These are phyloP conservation scores for Glyphotaelius pellucidus DNA, from an alignment of 2,888 invertebrate genomes.

Conservation along the genomic window DNA sequence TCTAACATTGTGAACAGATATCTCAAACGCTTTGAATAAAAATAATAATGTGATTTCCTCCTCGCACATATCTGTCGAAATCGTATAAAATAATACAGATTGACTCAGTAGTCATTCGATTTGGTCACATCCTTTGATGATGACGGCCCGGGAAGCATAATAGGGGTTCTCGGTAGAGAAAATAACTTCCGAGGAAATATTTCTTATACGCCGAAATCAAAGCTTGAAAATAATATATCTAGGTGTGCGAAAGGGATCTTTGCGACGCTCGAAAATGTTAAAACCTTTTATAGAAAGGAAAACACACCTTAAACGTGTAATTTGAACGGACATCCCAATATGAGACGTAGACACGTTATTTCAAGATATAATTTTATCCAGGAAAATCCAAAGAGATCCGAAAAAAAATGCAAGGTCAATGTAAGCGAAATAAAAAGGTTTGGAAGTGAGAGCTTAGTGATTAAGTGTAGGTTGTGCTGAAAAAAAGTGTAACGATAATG, in stretches of 20 bases:
- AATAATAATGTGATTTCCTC: background rate
- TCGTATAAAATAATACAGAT: slow-evolving; percentile 17
- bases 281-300: background rate
- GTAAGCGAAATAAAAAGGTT: background rate
- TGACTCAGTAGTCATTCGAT: slow-evolving; percentile 19
- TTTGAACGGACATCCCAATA: background rate
- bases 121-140: background rate
- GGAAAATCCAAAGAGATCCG: background rate
- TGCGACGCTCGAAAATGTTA: background rate
- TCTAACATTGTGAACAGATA: background rate
- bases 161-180: background rate
- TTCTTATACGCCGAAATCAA: no score
- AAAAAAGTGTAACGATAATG: no score
- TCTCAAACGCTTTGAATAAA: background rate
- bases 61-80: background rate
- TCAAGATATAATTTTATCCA: background rate
- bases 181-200: background rate
- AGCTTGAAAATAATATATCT: background rate
- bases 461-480: no score
- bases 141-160: background rate
- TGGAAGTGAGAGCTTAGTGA: no score
- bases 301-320: background rate
- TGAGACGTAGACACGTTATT: background rate
- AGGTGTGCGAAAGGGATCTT: background rate
- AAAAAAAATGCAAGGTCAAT: background rate